phyloP scores from a whole-genome alignment of 2,797 vertebrate species.

The Lycodopsis pacificus region DNA sequence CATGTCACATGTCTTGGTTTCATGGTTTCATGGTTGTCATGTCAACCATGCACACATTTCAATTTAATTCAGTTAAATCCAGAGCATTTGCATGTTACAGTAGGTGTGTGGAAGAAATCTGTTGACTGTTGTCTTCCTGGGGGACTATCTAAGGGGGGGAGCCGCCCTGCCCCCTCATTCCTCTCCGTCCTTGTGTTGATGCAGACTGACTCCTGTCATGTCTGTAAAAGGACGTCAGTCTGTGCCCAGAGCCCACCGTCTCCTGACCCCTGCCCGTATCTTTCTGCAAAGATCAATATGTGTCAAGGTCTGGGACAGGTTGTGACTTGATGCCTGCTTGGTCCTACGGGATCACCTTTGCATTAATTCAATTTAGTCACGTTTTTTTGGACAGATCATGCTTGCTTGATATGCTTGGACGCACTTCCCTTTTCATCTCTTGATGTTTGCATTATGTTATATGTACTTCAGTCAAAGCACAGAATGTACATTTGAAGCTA shows the following conservation, averaged over 20 bases:
- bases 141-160: constrained; percentile 50
- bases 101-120: constrained; percentile 12
- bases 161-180: constrained; percentile 17
- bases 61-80: constrained; percentile 1
- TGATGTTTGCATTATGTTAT: background rate
- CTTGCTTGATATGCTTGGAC: constrained; percentile 24
- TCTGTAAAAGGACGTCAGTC: constrained; percentile 50
- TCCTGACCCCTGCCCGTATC: constrained; percentile 39
- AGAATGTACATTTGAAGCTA: background rate
- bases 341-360: background rate
- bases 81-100: constrained; percentile 1
- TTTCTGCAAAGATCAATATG: constrained; percentile 49
- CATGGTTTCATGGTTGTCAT: background rate
- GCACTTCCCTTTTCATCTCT: constrained; percentile 7
- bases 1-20: background rate
- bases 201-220: constrained; percentile 51
- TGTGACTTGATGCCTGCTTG: constrained; percentile 5
- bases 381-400: constrained; percentile 5
- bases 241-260: constrained; percentile 30
- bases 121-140: constrained; percentile 29
- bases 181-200: constrained; percentile 32
- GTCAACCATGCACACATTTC: background rate
- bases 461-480: background rate
- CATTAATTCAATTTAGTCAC: constrained; percentile 30
- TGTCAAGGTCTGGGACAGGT: constrained; percentile 43